Evolutionary conservation across 2,888 invertebrate genomes (phyloP), one percentile per base, ranked within the genome.

Genomic region (Trachelus troglodyta): DNA sequence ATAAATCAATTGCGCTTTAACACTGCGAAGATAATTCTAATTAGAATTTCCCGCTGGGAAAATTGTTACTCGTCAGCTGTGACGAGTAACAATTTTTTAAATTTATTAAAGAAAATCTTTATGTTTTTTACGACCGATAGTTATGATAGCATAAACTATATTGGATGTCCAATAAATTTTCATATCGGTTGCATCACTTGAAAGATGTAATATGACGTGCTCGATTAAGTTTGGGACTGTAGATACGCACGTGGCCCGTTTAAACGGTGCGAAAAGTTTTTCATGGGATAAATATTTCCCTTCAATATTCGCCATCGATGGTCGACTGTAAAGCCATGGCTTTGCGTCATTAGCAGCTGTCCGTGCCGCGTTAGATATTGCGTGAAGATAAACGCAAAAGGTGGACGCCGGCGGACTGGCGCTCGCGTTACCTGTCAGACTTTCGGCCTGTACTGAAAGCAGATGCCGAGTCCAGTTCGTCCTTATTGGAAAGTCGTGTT

Each of bases 401-500:
- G 74, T 37, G 83, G 83, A 82, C 84, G 81, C 82, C 82, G 79
- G 75, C 74, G 80, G 78, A 81, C 56, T 9, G 81, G 80, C 81
- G 81, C 78, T 83, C 83, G 71, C 71, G 82, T 89, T 56, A 88
- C 87, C 87, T 88, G 88, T 80, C 80, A 69, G 68, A 56, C 77
- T 84, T 83, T 79, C 81, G 82, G 83, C 69, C 79, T 82, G 79
- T 79, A 77, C 82, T 80, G 84, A 79, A 82, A 83, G 86, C 88
- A 88, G 88, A 87, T 88, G 84, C 83, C 78, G 76, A 73, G 73
- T 75, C 69, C 80, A 76, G 75, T 76, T 82, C 83, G 84, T 82
- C 83, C 82, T 87, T 90, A 90, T 90, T 88, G 90, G 85, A 90
- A 90, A 90, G 89, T 90, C 89, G 86, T 90, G 90, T 91, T 87